These are phyloP conservation scores for Drosophila macrospina DNA, from an alignment of 2,888 invertebrate genomes.

Conservation along the genomic window DNA sequence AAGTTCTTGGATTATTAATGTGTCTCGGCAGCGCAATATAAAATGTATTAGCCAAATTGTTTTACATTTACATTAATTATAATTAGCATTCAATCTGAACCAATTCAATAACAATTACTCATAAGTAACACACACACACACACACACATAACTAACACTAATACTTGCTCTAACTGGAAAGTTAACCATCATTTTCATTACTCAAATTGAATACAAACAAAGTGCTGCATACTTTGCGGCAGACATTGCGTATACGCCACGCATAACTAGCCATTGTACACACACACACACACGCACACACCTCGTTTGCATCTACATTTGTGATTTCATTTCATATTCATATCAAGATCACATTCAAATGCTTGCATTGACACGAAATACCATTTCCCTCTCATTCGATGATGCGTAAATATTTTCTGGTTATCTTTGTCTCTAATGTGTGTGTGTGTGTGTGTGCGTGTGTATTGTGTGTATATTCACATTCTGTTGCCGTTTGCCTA, in stretches of 20 bases:
- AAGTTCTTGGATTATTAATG: conserved; percentile 59
- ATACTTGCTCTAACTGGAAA: conserved; percentile 1
- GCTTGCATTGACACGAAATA: conserved; percentile 53
- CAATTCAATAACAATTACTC: conserved; percentile 48
- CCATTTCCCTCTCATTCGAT: conserved; percentile 31
- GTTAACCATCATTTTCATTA: conserved; percentile 59
- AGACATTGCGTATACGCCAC: conserved; percentile 69
- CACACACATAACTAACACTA: neutral
- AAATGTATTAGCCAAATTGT: conserved; percentile 42
- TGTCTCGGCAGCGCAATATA: conserved; percentile 1
- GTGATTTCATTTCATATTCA: conserved; percentile 61
- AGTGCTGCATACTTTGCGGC: conserved; percentile 73
- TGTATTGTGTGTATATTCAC: conserved; percentile 5
- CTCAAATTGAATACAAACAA: conserved; percentile 57
- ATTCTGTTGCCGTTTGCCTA: conserved; percentile 12
- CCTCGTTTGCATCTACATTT: conserved; percentile 12
- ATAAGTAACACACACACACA: too few species aligned
- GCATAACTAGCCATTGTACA: conserved; percentile 15
- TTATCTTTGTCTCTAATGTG: conserved; percentile 11
- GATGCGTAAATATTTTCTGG: conserved; percentile 41
- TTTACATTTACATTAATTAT: conserved; percentile 68
- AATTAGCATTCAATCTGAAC: conserved; percentile 38
- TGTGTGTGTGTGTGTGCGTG: conserved; percentile 13
- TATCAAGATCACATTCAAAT: conserved; percentile 46
- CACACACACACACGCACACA: neutral